A percentile compares a stretch with the other conserved stretches of the same genome.
These are phyloP conservation scores for Empidonax traillii DNA, from an alignment of 2,113 vertebrate species.

Conservation along the genomic window DNA sequence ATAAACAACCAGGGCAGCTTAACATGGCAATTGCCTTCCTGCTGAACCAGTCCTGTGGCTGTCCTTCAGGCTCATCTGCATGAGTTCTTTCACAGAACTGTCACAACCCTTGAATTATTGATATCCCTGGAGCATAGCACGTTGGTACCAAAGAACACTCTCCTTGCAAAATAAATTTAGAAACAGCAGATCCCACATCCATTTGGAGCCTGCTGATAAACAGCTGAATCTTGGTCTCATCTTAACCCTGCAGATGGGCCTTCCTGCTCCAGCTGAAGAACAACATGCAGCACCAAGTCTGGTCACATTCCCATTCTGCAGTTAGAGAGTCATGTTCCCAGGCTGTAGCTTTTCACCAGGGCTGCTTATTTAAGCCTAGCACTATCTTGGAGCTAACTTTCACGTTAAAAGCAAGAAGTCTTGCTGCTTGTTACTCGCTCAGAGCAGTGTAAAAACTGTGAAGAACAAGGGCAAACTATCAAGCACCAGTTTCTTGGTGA, in stretches of 20 bases:
- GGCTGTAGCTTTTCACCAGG: not conserved
- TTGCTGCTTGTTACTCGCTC: not conserved
- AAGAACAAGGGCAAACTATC: not conserved
- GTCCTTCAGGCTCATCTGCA: not conserved
- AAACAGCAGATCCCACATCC: not conserved
- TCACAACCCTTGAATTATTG: conserved; percentile 13
- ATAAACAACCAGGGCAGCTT: conserved; percentile 13
- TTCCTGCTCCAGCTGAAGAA: not conserved
- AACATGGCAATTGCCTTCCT: conserved; percentile 16
- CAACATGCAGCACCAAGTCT: not conserved
- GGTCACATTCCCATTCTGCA: not conserved
- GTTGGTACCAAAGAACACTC: not conserved
- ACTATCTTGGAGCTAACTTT: not conserved
- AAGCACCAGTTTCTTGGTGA: not conserved
- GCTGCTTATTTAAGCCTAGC: not conserved
- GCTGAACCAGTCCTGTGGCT: conserved; percentile 44
- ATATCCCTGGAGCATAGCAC: not conserved
- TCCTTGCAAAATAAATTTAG: not conserved
- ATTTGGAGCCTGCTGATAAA: not conserved
- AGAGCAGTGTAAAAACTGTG: not conserved
- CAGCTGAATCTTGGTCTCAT: not conserved
- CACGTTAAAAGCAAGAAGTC: not conserved
- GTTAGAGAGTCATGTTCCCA: not conserved
- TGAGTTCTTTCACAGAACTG: not conserved
- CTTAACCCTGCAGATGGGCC: not conserved